These are phyloP conservation scores for Hypomesus transpacificus DNA, from an alignment of 2,113 vertebrate genomes.

Conservation along the genomic window DNA sequence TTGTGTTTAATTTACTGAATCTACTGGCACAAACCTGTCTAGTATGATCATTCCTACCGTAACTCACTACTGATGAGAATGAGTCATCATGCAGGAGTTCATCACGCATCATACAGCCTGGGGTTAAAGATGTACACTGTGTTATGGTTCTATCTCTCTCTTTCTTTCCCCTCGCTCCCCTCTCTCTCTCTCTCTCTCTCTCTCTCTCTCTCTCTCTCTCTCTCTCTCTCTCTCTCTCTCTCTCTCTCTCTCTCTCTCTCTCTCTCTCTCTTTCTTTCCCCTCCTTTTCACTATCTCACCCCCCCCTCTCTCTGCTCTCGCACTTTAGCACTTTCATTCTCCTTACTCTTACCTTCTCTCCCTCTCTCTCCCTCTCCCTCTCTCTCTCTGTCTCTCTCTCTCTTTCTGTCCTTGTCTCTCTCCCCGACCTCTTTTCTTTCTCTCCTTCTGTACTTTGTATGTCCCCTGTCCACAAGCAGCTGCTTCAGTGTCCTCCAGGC, in stretches of 20 bases:
- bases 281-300: too few species aligned
- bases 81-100: not conserved
- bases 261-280: slow-evolving; percentile 10
- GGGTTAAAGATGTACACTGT: not conserved
- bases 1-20: too few species aligned
- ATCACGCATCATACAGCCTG: not conserved
- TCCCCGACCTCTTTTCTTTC: not conserved
- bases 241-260: not conserved
- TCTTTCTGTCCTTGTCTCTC: not conserved
- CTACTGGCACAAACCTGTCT: not conserved
- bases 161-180: not conserved
- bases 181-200: slow-evolving; percentile 11
- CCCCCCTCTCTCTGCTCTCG: too few species aligned
- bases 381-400: too few species aligned
- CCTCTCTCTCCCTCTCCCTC: too few species aligned
- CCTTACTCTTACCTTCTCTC: too few species aligned
- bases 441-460: not conserved
- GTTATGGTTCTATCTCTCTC: not conserved
- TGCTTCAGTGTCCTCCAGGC: not conserved
- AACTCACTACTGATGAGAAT: not conserved
- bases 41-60: not conserved
- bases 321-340: too few species aligned
- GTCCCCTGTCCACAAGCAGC: not conserved
- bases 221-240: not conserved
- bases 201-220: not conserved